Conservation (phyloP, 2,113 vertebrate species). For the Verasper variegatus region DNA sequence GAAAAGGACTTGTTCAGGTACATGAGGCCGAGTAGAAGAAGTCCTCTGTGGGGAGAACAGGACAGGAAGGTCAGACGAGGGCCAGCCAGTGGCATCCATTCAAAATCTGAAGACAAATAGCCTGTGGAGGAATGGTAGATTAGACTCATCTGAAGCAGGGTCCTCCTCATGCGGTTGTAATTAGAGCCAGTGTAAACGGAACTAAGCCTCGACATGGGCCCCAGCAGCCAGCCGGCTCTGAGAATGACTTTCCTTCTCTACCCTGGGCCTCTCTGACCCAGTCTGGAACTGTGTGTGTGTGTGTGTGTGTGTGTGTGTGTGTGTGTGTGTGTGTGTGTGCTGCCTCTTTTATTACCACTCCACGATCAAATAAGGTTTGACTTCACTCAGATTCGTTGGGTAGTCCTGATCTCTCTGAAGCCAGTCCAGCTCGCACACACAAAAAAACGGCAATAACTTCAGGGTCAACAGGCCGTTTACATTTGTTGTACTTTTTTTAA, state of each 20-base stretch:
- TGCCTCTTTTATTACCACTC: not conserved
- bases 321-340: constrained; percentile 24
- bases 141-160: constrained; percentile 71
- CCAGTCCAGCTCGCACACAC: not conserved
- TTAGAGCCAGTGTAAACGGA: constrained; percentile 80
- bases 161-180: constrained; percentile 80
- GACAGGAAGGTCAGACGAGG: constrained; percentile 45
- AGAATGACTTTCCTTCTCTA: constrained; percentile 60
- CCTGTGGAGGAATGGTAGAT: constrained; percentile 71
- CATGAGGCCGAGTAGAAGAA: not conserved
- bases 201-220: constrained; percentile 78
- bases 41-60: constrained; percentile 5
- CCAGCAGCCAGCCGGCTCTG: constrained; percentile 63
- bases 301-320: constrained; percentile 27
- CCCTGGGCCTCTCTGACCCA: constrained; percentile 53
- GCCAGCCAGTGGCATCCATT: constrained; percentile 68
- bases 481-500: not conserved
- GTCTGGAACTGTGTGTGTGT: constrained; percentile 14
- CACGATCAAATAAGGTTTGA: constrained; percentile 48
- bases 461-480: not conserved
- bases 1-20: constrained; percentile 14
- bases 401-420: constrained; percentile 18
- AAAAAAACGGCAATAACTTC: not conserved
- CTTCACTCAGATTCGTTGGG: constrained; percentile 23
- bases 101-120: constrained; percentile 73